phyloP scores from a whole-genome alignment of 2,888 invertebrate species.

The Axea sp. region DNA sequence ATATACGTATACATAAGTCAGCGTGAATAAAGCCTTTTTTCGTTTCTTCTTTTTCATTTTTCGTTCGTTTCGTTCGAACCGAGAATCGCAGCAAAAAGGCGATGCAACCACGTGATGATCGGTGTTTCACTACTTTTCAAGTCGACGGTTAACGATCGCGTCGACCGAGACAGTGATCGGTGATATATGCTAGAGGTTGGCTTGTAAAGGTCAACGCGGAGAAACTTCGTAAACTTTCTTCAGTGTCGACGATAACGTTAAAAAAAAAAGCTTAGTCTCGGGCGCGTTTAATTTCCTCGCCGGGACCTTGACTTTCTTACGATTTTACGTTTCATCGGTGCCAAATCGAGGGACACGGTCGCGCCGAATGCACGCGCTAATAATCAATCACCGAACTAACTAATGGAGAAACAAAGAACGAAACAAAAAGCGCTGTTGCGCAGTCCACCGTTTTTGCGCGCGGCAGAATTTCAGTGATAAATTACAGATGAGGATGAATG shows the following conservation, averaged over 20 bases:
- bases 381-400: slow-evolving; percentile 7
- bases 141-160: slow-evolving; percentile 57
- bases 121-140: slow-evolving; percentile 52
- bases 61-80: slow-evolving; percentile 16
- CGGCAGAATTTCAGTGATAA: no score
- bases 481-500: no score
- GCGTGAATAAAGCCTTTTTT: slow-evolving; percentile 1
- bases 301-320: slow-evolving; percentile 44
- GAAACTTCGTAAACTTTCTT: slow-evolving; percentile 54
- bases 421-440: no score
- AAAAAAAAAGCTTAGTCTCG: slow-evolving; percentile 32
- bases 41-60: slow-evolving; percentile 1
- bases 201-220: slow-evolving; percentile 49
- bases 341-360: slow-evolving; percentile 9
- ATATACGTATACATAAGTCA: slow-evolving; percentile 5
- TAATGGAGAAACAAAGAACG: neutral
- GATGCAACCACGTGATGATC: slow-evolving; percentile 38
- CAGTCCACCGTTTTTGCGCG: no score
- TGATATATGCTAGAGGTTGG: slow-evolving; percentile 54
- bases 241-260: slow-evolving; percentile 21
- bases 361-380: slow-evolving; percentile 20
- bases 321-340: slow-evolving; percentile 21
- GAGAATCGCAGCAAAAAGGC: slow-evolving; percentile 26
- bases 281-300: slow-evolving; percentile 30
- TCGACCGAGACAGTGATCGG: slow-evolving; percentile 59